Conservation (phyloP, 2,797 vertebrate genomes). For the Squalus acanthias region DNA sequence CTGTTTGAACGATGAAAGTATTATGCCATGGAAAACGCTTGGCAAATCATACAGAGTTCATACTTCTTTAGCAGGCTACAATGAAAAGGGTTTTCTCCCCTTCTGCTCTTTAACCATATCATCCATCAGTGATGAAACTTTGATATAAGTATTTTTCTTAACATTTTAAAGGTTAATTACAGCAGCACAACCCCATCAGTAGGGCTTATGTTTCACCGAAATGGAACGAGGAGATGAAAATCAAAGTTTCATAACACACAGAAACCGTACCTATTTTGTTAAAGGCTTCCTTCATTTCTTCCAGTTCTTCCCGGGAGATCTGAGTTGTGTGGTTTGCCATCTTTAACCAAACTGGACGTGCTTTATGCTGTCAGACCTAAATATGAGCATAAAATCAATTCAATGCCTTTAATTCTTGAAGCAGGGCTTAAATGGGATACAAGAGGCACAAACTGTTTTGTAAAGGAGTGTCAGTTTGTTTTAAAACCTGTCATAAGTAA, state of each 20-base stretch:
- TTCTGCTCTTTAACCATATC: not conserved
- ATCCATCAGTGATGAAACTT: not conserved
- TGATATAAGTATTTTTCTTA: not conserved
- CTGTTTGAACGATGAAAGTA: not conserved
- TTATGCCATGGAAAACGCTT: not conserved
- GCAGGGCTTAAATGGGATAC: constrained; percentile 23
- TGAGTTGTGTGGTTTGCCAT: constrained; percentile 83
- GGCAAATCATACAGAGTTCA: too few relatives aligned
- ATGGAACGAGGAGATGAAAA: not conserved
- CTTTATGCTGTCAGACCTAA: constrained; percentile 48
- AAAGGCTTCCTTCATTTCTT: constrained; percentile 86
- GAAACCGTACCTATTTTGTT: constrained; percentile 77
- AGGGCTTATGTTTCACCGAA: not conserved
- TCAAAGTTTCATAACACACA: not conserved
- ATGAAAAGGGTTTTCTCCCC: not conserved
- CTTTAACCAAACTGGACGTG: constrained; percentile 40
- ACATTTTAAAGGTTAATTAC: not conserved
- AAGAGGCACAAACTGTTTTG: not conserved
- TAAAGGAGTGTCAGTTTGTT: constrained; percentile 3
- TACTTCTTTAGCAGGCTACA: not conserved
- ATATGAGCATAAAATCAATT: constrained; percentile 34
- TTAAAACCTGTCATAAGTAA: not conserved
- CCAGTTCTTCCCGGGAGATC: constrained; percentile 84
- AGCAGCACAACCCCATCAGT: not conserved
- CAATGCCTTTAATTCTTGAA: constrained; percentile 43